A percentile compares a stretch with the other conserved stretches of the same genome.
Conservation (phyloP, 2,797 vertebrate genomes). For the Columba guinea region DNA sequence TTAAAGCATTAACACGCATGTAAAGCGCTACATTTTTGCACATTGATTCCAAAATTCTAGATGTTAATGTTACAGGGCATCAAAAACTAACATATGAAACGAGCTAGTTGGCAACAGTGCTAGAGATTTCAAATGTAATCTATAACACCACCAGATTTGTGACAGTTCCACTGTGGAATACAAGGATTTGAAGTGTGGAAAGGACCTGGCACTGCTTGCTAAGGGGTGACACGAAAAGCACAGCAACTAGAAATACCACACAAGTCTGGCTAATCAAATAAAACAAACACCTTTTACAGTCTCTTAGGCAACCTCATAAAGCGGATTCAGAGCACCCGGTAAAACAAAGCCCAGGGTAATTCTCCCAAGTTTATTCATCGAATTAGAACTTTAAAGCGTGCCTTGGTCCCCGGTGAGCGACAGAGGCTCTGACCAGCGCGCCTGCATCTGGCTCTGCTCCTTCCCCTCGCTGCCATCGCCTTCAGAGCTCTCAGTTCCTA, state of each 20-base stretch:
- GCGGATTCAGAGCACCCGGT: not conserved
- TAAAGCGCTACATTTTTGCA: not conserved
- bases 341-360: not conserved
- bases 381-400: not conserved
- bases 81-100: not conserved
- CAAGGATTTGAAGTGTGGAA: not conserved
- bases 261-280: not conserved
- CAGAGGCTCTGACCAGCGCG: not conserved
- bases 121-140: not conserved
- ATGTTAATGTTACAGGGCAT: not conserved
- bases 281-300: not conserved
- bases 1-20: not conserved
- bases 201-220: not conserved
- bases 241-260: not conserved
- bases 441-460: not conserved
- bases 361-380: not conserved
- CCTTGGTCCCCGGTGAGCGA: not conserved
- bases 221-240: not conserved
- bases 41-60: not conserved
- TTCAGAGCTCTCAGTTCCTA: not conserved
- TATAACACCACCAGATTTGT: not conserved
- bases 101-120: not conserved
- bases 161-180: fast-evolving
- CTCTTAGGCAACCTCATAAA: not conserved
- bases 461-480: not conserved